Base-by-base conservation (phyloP, 2,113 vertebrate genomes). In the Bos javanicus region DNA sequence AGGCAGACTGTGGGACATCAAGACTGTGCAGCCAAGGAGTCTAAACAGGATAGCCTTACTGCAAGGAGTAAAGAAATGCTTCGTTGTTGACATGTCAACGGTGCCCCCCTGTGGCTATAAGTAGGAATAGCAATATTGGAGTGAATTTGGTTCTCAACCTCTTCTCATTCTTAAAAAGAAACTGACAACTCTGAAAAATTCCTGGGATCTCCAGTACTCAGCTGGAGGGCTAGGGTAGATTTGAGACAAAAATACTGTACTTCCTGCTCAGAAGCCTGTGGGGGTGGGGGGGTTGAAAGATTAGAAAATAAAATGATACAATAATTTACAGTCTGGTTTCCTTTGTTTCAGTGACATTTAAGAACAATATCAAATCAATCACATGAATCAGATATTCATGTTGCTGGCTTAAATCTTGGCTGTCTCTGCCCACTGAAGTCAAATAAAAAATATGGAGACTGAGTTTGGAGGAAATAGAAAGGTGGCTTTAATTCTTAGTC, bases 331-430 rank as follows among this genome's bases (percentile, higher is more conserved):
- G 7, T 17, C 39, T 78, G 11, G 54, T 82, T 96, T 84, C 80
- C 19, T 84, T 84, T 86, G 76, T 26, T 81, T 30, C 78, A 25
- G 33, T 43, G 54, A 67, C 50, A 92, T 87, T 76, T 83, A 90
- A 81, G 57, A 92, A 19, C n/a, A 94, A 6, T 36, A 57, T 33
- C 43, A 89, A 82, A 71, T 48, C 26, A 71, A 60, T 74, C 19
- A 59, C 28, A 36, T 60, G 46, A 60, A 9, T 82, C 84, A 86
- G 67, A 33, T 81, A 50, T 85, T 95, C 9, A 39, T 43, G 36
- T 43, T 76, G 23, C 36, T 76, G 36, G 21, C 12, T 43, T 43
- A 76, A 1, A 26, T 76, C 36, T 76, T 43, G 71, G 36, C 36
- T 76, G 21, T 43, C 23, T 76, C 71, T 76, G 36, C 36, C 36